Conservation (phyloP, 2,113 vertebrate species). For the Lophura nycthemera region DNA sequence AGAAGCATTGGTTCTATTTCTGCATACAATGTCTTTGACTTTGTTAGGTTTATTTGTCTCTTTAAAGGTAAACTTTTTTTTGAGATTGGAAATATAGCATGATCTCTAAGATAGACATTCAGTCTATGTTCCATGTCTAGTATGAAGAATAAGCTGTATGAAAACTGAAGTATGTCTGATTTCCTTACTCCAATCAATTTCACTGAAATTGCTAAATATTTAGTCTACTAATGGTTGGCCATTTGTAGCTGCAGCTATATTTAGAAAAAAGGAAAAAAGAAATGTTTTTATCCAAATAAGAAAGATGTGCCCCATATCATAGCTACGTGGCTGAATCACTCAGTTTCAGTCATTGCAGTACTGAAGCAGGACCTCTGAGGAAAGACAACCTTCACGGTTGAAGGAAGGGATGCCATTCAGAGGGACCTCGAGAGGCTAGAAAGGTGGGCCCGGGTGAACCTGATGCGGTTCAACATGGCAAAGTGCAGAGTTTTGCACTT, state of each 20-base stretch:
- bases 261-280: constrained; percentile 2
- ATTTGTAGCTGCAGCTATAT: constrained; percentile 28
- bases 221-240: background rate
- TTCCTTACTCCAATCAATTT: background rate
- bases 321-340: background rate
- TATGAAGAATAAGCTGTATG: accelerated
- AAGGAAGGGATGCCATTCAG: too few species aligned
- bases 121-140: background rate
- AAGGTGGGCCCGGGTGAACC: too few species aligned
- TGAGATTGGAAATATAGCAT: background rate
- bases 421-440: too few species aligned
- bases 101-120: background rate
- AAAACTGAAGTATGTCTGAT: background rate
- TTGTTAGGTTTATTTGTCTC: background rate
- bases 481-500: too few species aligned
- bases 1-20: background rate
- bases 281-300: constrained; percentile 25
- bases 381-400: too few species aligned
- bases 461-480: too few species aligned
- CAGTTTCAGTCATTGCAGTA: background rate
- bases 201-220: constrained; percentile 17
- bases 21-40: background rate
- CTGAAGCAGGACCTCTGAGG: background rate
- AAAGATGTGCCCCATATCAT: background rate
- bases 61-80: background rate